Base-by-base conservation (phyloP, 2,113 vertebrate species). In the Halichoeres trimaculatus region DNA sequence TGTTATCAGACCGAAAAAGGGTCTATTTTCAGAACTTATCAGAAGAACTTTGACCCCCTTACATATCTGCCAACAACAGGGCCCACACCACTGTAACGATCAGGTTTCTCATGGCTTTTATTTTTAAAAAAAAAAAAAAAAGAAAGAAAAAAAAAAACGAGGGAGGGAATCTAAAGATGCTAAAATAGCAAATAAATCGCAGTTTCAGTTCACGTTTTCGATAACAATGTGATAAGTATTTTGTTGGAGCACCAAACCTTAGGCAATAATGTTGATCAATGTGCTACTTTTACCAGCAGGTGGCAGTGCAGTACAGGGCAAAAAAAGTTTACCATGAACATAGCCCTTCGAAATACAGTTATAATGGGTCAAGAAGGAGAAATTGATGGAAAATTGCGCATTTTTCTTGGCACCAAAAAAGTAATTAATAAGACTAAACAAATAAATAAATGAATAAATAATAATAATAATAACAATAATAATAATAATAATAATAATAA, bases 31-130 rank as follows among this genome's bases (percentile, higher is more conserved):
- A 35, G 78, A 85, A 85, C 74, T 84, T 86, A 91, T 92, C 89
- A 62, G n/a, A 34, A 24, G 72, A 77, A 90, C 84, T 82, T 82
- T 89, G 81, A 84, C 76, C 83, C 83, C 60, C 57, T 83, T 80
- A 52, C 66, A 66, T 70, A 77, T 65, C 63, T 38, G 9, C 64
- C 60, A 68, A 51, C 38, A 63, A 19, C 34, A 74, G 36, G 59
- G 53, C 61, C 61, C 54, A 54, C 23, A 14, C 6, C 10, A 50
- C 50, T 54, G 16, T 53, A 26, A 56, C 38, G 45, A 11, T 40
- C 38, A 43, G n/a, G 3, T 30, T 57, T 65, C 41, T 73, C 20
- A 59, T 36, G 5, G 4, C 14, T 41, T 41, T 16, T 45, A 6
- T 60, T 7, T 19, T 6, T 45, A 45, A 45, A 45, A 13, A 5